Conservation (phyloP, 2,113 vertebrate genomes). For the Lutjanus erythropterus region DNA sequence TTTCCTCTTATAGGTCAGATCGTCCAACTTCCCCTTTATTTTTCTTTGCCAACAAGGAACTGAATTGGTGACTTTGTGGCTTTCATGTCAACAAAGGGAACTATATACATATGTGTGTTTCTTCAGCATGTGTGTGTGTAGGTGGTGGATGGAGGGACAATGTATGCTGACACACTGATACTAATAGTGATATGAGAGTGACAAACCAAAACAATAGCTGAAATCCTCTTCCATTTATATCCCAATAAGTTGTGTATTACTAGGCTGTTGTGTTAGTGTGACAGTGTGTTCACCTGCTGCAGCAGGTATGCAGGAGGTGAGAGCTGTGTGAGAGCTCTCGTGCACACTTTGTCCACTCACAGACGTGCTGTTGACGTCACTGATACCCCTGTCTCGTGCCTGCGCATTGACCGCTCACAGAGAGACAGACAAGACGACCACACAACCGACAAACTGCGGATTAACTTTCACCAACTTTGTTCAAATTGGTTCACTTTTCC, state of each 20-base stretch:
- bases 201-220: not conserved
- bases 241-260: too few relatives aligned
- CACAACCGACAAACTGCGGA: conserved; percentile 12
- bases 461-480: conserved; percentile 24
- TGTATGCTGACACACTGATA: not conserved
- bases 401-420: conserved; percentile 35
- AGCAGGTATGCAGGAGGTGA: conserved; percentile 14
- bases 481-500: conserved; percentile 4
- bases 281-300: conserved; percentile 39
- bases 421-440: too few relatives aligned
- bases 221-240: not conserved
- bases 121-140: not conserved
- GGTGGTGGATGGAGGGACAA: not conserved
- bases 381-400: conserved; percentile 39
- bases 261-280: not conserved
- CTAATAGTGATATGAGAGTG: not conserved
- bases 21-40: conserved; percentile 53
- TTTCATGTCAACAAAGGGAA: conserved; percentile 18
- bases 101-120: not conserved
- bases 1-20: not conserved
- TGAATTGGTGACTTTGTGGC: not conserved
- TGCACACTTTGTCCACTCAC: conserved; percentile 31
- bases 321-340: conserved; percentile 18
- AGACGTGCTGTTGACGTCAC: conserved; percentile 71
- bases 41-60: not conserved